Evolutionary conservation across 2,113 vertebrate genomes (phyloP).

Genomic region (Amblyopsis rosae): DNA sequence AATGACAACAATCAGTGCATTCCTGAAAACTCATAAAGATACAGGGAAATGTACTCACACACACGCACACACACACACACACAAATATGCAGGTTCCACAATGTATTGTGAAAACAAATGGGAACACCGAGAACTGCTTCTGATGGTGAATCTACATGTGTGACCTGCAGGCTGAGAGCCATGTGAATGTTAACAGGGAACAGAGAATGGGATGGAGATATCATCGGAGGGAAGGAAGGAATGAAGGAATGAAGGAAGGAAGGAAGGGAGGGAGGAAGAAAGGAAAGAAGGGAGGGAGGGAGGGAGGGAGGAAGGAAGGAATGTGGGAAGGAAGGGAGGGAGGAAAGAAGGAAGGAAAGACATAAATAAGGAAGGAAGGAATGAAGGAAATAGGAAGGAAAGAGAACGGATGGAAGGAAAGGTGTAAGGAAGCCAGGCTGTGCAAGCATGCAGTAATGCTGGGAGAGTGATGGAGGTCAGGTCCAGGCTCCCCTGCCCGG

Average conservation of each 20-base stretch:
- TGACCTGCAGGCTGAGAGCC: constrained; percentile 45
- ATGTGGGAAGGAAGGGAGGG: background rate
- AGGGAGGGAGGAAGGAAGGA: background rate
- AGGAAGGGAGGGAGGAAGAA: background rate
- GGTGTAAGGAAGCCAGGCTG: background rate
- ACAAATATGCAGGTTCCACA: constrained; percentile 27
- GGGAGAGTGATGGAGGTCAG: constrained; percentile 17
- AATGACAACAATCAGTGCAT: constrained; percentile 39
- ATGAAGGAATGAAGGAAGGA: background rate
- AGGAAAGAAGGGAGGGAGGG: background rate
- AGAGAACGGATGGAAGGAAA: constrained; percentile 1
- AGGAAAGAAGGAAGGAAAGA: background rate
- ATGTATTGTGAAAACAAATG: constrained; percentile 49
- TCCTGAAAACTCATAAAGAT: constrained; percentile 28
- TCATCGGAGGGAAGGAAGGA: background rate
- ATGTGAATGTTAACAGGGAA: constrained; percentile 53
- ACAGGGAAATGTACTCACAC: constrained; percentile 2
- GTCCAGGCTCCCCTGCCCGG: constrained; percentile 27
- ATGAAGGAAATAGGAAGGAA: background rate
- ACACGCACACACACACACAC: constrained; percentile 11
- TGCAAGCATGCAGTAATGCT: too few species aligned
- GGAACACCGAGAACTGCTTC: constrained; percentile 44
- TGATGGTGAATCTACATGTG: constrained; percentile 43
- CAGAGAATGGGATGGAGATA: background rate
- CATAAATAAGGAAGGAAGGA: background rate